A percentile compares a stretch with the other conserved stretches of the same genome.
These are phyloP conservation scores for Eupithecia vulgata DNA, from an alignment of 2,888 invertebrate species.

Conservation along the genomic window DNA sequence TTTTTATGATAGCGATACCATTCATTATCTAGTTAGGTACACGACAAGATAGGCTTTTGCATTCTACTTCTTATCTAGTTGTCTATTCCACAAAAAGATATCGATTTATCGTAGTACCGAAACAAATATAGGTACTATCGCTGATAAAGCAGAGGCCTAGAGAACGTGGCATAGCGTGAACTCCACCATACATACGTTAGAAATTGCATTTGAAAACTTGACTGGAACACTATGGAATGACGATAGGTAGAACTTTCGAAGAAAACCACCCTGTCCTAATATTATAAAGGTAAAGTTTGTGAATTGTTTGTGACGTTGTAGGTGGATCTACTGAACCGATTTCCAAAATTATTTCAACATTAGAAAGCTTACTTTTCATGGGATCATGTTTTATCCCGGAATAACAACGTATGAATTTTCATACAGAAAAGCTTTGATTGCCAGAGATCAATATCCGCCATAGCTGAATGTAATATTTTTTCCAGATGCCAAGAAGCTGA, in stretches of 20 bases:
- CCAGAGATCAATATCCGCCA: background rate
- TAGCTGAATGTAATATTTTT: constrained; percentile 20
- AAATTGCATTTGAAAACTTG: background rate
- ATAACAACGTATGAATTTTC: too few relatives aligned
- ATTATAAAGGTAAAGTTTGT: too few relatives aligned
- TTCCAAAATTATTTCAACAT: too few relatives aligned
- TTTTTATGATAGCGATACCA: background rate
- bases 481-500: constrained; percentile 61
- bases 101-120: background rate
- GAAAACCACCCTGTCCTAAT: too few relatives aligned
- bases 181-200: background rate
- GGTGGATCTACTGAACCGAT: too few relatives aligned
- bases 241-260: too few relatives aligned
- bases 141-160: background rate
- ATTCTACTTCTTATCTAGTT: background rate
- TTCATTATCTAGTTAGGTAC: background rate
- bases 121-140: background rate
- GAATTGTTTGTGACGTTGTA: too few relatives aligned
- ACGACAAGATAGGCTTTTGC: background rate
- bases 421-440: too few relatives aligned
- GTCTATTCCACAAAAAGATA: background rate
- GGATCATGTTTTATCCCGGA: too few relatives aligned
- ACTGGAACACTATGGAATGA: background rate
- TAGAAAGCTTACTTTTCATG: too few relatives aligned
- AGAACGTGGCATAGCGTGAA: background rate